Base-by-base conservation (phyloP, 2,113 vertebrate genomes). In the human region DNA sequence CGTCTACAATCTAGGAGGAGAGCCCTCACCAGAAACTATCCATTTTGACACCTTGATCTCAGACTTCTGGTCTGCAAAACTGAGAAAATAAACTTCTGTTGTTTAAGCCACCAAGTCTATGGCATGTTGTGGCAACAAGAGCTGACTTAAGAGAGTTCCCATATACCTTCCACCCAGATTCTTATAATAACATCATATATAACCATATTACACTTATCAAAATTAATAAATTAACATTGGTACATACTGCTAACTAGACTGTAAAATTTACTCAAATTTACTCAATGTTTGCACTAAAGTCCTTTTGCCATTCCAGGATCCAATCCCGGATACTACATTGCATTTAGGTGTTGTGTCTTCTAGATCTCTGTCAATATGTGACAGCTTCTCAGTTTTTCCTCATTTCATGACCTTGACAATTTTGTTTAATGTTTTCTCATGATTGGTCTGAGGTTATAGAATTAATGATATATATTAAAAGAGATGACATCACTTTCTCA, bases 351-450 rank as follows among this genome's bases (percentile, higher is more conserved):
- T 57, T 25, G 73, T 85, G 7, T 85, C 40, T 84, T n/a, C 13
- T 86, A 94, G 93, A 57, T 90, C 12, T 43, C 30, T 55, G 59
- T 90, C 6, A 45, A 8, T 84, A 25, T 64, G 32, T 89, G 38
- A 84, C 5, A 38, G 2, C 30, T 92, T 80, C 50, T 89, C 40
- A 78, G 17, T 16, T 89, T 92, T 90, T 72, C 18, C 43, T 89
- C 38, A 32, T 91, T 64, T 93, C 50, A 91, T n/a, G 23, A 96
- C 27, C 52, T 89, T 82, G 30, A 81, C 7, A 90, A 16, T 40
- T 96, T 81, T 73, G 8, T 79, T 6, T 89, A 25, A 50, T 73
- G 35, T 93, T 97, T 97, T 96, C 38, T 91, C 3, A 82, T 76
- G 40, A 84, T 11, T 88, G 4, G 17, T 25, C 16, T 96, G 64